phyloP scores from a whole-genome alignment of 2,888 invertebrate species.

The Nomada flava region DNA sequence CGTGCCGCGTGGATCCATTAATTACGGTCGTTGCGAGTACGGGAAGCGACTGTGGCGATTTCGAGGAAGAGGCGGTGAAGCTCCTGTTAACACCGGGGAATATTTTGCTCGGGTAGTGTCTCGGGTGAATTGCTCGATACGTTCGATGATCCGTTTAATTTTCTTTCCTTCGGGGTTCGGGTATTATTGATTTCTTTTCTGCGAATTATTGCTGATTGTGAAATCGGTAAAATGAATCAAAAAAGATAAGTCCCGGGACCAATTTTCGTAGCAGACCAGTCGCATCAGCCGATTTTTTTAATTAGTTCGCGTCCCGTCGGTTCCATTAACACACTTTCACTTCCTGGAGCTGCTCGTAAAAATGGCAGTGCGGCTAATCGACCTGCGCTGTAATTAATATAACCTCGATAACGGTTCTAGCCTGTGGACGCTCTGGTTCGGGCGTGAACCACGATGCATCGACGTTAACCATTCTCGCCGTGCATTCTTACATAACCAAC shows the following conservation, averaged over 20 bases:
- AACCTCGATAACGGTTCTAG: conserved; percentile 32
- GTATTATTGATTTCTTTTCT: no score
- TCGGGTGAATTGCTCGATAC: no score
- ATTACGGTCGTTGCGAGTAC: conserved; percentile 51
- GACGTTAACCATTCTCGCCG: background rate
- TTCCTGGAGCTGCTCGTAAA: conserved; percentile 34
- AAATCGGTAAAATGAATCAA: no score
- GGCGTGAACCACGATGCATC: background rate
- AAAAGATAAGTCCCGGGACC: background rate
- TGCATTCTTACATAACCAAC: background rate
- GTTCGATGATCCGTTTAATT: no score
- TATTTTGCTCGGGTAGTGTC: no score
- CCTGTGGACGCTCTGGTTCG: background rate
- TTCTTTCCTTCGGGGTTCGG: no score
- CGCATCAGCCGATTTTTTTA: conserved; percentile 29
- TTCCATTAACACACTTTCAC: conserved; percentile 38
- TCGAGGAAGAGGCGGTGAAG: conserved; percentile 19
- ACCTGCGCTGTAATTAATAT: conserved; percentile 23
- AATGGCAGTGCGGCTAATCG: conserved; percentile 36
- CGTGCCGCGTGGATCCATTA: conserved; percentile 49
- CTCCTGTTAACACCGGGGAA: background rate
- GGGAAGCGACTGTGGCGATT: conserved; percentile 13
- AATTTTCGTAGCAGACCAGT: background rate
- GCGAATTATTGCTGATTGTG: no score
- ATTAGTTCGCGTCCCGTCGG: conserved; percentile 7